A percentile compares a stretch with the other conserved stretches of the same genome.
phyloP scores from a whole-genome alignment of 2,888 invertebrate species.

The Rhabditoides inermis region DNA sequence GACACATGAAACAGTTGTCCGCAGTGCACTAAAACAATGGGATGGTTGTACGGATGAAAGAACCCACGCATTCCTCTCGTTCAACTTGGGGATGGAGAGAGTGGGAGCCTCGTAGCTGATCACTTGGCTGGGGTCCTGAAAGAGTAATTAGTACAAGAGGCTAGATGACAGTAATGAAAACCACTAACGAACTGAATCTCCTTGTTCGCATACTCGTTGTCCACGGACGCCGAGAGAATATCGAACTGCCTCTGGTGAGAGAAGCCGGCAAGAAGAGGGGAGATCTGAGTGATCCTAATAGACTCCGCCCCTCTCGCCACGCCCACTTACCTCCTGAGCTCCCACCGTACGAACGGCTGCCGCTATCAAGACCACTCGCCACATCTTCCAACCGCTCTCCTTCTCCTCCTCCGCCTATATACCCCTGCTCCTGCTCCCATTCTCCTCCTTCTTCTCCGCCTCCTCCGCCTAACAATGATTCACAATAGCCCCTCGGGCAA shows the following conservation, averaged over 20 bases:
- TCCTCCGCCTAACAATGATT: neutral
- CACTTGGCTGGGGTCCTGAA: slow-evolving; percentile 23
- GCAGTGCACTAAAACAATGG: too few species aligned
- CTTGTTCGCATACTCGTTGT: slow-evolving; percentile 3
- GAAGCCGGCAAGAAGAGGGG: too few species aligned
- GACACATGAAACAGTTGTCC: too few species aligned
- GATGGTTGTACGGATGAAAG: too few species aligned
- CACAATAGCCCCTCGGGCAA: too few species aligned
- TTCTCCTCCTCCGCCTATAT: slow-evolving; percentile 8
- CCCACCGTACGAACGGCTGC: neutral
- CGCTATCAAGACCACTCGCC: slow-evolving; percentile 4
- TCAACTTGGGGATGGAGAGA: slow-evolving; percentile 20
- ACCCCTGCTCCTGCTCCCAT: neutral
- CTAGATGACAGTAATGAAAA: too few species aligned
- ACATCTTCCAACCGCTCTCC: neutral
- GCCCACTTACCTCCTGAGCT: neutral
- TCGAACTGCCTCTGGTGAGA: too few species aligned
- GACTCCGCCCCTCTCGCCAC: too few species aligned
- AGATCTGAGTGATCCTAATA: too few species aligned
- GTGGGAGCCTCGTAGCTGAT: slow-evolving; percentile 19
- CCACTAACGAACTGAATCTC: slow-evolving; percentile 4
- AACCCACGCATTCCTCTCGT: slow-evolving; percentile 18
- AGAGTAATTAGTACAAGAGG: too few species aligned
- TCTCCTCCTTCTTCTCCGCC: neutral
- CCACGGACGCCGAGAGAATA: slow-evolving; percentile 4